A percentile compares a stretch with the other conserved stretches of the same genome.
Conservation (phyloP, 2,888 invertebrate genomes). For the Napeogenes sylphis region DNA sequence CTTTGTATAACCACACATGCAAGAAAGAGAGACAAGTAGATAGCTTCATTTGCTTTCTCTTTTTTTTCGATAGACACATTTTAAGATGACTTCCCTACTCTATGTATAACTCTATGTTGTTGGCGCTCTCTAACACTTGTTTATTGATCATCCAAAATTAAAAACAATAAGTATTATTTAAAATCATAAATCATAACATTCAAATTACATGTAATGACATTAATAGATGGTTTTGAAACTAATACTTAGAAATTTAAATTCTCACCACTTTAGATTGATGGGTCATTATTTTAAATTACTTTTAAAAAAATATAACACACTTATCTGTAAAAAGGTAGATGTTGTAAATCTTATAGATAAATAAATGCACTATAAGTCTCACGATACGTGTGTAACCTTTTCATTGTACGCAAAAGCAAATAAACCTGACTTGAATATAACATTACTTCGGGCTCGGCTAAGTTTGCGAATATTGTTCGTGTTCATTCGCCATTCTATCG, state of each 20-base stretch:
- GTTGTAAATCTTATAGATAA: constrained; percentile 1
- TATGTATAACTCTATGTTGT: too few relatives aligned
- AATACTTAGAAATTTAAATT: constrained; percentile 52
- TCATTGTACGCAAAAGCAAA: constrained; percentile 22
- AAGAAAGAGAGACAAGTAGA: too few relatives aligned
- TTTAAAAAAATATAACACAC: too few relatives aligned
- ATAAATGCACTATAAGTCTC: constrained; percentile 23
- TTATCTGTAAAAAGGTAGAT: too few relatives aligned
- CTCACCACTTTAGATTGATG: constrained; percentile 51
- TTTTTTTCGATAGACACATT: too few relatives aligned
- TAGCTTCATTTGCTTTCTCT: too few relatives aligned
- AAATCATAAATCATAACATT: constrained; percentile 38
- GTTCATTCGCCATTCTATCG: constrained; percentile 63
- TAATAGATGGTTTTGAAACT: constrained; percentile 65
- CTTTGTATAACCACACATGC: too few relatives aligned
- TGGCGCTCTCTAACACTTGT: too few relatives aligned
- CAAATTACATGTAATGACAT: constrained; percentile 66
- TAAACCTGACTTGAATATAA: constrained; percentile 35
- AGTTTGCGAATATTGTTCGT: constrained; percentile 62
- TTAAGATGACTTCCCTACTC: too few relatives aligned
- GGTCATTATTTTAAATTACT: constrained; percentile 19
- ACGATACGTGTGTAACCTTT: constrained; percentile 31
- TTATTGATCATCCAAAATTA: too few relatives aligned
- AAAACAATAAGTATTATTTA: not conserved
- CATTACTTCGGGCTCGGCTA: constrained; percentile 49